These are phyloP conservation scores for Heliconius hortense DNA, from an alignment of 2,888 invertebrate genomes.

Conservation along the genomic window DNA sequence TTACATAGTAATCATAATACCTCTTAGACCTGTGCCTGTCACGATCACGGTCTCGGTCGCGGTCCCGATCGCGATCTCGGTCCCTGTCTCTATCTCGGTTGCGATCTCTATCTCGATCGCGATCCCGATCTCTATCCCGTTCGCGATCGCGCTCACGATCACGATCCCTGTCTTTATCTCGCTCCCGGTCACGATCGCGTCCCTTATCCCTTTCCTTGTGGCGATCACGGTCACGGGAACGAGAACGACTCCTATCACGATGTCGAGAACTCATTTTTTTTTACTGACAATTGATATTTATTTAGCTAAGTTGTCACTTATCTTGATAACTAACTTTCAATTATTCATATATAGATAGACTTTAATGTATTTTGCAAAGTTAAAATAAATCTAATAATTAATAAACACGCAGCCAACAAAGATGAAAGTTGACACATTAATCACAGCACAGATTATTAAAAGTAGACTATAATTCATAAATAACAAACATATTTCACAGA, in stretches of 20 bases:
- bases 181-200: conserved; percentile 54
- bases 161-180: conserved; percentile 66
- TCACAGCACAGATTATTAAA: conserved; percentile 10
- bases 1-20: conserved; percentile 50
- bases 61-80: conserved; percentile 51
- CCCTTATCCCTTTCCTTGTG: conserved; percentile 61
- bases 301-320: not conserved
- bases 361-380: not conserved
- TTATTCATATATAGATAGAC: not conserved
- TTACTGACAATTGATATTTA: not conserved
- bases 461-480: not conserved
- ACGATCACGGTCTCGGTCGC: conserved; percentile 54
- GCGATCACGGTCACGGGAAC: conserved; percentile 66
- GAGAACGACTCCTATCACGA: conserved; percentile 76
- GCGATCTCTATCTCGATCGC: conserved; percentile 49
- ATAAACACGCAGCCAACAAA: conserved; percentile 18
- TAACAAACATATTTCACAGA: not conserved
- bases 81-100: conserved; percentile 58
- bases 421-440: conserved; percentile 7
- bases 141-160: conserved; percentile 61
- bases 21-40: conserved; percentile 76
- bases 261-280: conserved; percentile 80
- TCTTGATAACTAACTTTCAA: not conserved
- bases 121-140: conserved; percentile 60
- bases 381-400: not conserved